Base-by-base conservation (phyloP, 2,888 invertebrate species). In the Rhogogaster chlorosoma region DNA sequence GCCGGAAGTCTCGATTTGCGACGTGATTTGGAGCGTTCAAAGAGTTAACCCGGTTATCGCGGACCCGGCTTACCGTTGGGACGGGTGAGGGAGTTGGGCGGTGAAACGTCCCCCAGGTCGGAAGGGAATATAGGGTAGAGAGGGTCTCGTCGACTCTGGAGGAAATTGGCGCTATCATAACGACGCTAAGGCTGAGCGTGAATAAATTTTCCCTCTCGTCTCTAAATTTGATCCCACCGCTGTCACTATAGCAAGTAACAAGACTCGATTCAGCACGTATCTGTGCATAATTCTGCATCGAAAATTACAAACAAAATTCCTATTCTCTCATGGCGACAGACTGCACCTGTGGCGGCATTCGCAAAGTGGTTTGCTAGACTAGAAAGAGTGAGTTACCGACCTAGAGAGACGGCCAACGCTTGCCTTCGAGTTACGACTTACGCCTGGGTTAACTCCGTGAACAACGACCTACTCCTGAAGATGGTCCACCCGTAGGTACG, bases 1-100 rank as follows among this genome's bases (percentile, higher is more conserved):
- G 80, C 36, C 80, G 38, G 80, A 61, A 80, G 80, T 80, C 80
- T 57, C 80, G 80, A 80, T 61, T 80, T 61, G 80, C 61, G 80
- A 61, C 80, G 61, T 80, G 80, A 80, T 80, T 80, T 49, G n/a
- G 26, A 80, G 57, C 77, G 61, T 80, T 57, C 80, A 61, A 80
- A 80, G 80, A 80, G 61, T 80, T 80, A 61, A 80, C 57, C 80
- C 18, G 61, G 61, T 61, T 80, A 61, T 53, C 77, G 53, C 53
- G 38, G 53, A 77, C 77, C 77, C 77, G 32, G 77, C 77, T 77
- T 77, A 77, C 29, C 29, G 49, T 29, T n/a, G 32, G 18, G 10
- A 53, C 29, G 5, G 53, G 53, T 18, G 15, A 53, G 32, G 29
- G 26, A 75, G 53, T 15, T 38, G n/a, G 77, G 49, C 26, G 75